Base-by-base conservation (phyloP, 2,888 invertebrate species). In the Microdon myrmicae region DNA sequence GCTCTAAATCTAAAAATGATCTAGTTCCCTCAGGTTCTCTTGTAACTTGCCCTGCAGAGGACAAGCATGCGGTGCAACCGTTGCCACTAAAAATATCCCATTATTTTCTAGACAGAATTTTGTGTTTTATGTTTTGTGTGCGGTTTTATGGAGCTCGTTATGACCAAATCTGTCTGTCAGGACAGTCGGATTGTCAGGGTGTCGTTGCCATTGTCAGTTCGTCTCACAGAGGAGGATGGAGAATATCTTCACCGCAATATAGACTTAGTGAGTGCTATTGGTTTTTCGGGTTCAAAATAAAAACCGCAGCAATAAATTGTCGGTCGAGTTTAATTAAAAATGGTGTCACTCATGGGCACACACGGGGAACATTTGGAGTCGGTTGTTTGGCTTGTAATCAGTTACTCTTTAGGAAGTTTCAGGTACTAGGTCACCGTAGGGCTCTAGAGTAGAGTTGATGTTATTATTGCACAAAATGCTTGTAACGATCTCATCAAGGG, bases 111-210 rank as follows among this genome's bases (percentile, higher is more conserved):
- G 64, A 64, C 64, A 56, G 58, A 58, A 51, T 56, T 41, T n/a
- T n/a, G n/a, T n/a, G n/a, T n/a, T n/a, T n/a, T n/a, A n/a, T n/a
- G 53, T 58, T 58, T 64, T 64, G 58, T 64, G 64, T 64, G 64
- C 58, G 64, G 64, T 64, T 64, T 64, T 58, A 64, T 64, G 64
- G 58, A 58, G 51, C 64, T 64, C 64, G 64, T 64, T 64, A 58
- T 53, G 45, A 53, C 32, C 34, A 51, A 58, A 45, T 39, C 51
- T 34, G 34, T 41, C 20, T 43, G 20, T 13, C 32, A 49, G 31
- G 41, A 28, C 12, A 39, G 41, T 51, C 34, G 26, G 32, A 35
- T 44, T 37, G 44, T 44, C 32, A 20, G 23, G 39, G 32, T 48
- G 55, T 58, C 48, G 16, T 34, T 45, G 16, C 28, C 37, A 53